Conservation (phyloP, 2,113 vertebrate genomes). For the Panurus biarmicus region DNA sequence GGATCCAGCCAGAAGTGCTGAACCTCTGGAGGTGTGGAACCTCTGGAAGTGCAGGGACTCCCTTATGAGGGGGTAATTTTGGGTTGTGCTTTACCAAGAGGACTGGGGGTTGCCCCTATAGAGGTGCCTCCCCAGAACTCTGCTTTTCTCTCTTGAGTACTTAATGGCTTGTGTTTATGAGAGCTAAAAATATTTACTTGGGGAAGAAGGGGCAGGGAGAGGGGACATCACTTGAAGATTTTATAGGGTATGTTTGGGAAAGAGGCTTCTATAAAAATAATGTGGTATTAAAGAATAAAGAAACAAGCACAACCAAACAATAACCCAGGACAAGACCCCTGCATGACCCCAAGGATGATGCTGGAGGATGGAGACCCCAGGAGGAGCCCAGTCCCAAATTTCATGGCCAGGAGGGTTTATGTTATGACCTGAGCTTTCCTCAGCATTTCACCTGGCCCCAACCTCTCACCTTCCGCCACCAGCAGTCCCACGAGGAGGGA, state of each 20-base stretch:
- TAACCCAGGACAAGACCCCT: neutral
- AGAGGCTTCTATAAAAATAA: neutral
- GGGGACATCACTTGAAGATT: neutral
- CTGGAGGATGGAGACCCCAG: neutral
- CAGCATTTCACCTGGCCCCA: neutral
- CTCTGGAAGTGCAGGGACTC: neutral
- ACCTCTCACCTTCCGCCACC: too few species aligned
- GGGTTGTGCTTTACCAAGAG: neutral
- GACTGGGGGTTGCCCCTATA: rapidly evolving
- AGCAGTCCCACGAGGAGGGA: neutral
- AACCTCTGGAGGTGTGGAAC: neutral
- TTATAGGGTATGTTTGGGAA: neutral
- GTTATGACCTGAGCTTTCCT: neutral
- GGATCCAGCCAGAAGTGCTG: neutral
- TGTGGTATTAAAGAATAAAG: neutral
- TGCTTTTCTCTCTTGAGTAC: neutral
- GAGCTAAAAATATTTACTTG: constrained; percentile 20
- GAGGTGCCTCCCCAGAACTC: neutral
- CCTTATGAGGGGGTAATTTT: neutral
- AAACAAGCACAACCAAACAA: neutral
- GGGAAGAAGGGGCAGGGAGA: neutral
- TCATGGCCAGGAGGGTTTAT: neutral
- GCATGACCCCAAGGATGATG: rapidly evolving
- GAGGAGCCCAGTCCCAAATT: neutral
- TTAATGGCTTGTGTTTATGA: constrained; percentile 25